Conservation (phyloP, 2,797 vertebrate genomes). For the Melanotaenia parkinsoni region DNA sequence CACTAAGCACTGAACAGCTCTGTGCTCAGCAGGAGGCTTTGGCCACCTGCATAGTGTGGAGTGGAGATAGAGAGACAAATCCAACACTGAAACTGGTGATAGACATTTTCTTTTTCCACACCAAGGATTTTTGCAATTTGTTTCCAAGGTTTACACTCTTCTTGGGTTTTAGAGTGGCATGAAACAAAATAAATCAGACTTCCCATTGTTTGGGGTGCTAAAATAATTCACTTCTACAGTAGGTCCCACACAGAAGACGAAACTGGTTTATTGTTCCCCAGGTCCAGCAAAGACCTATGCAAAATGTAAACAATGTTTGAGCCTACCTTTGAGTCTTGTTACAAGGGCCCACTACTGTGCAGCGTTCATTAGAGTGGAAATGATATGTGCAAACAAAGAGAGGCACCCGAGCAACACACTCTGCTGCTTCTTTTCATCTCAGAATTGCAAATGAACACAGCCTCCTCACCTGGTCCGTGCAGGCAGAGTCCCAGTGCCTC, state of each 20-base stretch:
- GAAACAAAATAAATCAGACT: constrained; percentile 58
- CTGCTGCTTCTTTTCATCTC: constrained; percentile 73
- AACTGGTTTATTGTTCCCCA: constrained; percentile 49
- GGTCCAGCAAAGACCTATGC: constrained; percentile 60
- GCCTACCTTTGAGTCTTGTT: constrained; percentile 70
- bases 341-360: constrained; percentile 71
- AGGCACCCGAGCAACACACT: constrained; percentile 70
- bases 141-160: constrained; percentile 52
- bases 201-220: constrained; percentile 34
- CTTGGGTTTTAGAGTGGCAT: constrained; percentile 36
- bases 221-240: constrained; percentile 45
- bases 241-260: constrained; percentile 34
- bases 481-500: constrained; percentile 76
- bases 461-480: constrained; percentile 80
- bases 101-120: constrained; percentile 59
- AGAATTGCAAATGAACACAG: constrained; percentile 82
- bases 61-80: constrained; percentile 64
- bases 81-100: constrained; percentile 60
- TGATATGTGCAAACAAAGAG: constrained; percentile 85
- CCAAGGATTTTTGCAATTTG: constrained; percentile 55
- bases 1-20: constrained; percentile 72
- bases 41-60: constrained; percentile 70
- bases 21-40: constrained; percentile 67
- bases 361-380: constrained; percentile 82
- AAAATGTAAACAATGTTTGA: constrained; percentile 77